Evolutionary conservation across 1,140 invertebrate genomes (phyloP), one percentile per base, ranked within the genome.

Genomic region (Branchinecta lynchi): DNA sequence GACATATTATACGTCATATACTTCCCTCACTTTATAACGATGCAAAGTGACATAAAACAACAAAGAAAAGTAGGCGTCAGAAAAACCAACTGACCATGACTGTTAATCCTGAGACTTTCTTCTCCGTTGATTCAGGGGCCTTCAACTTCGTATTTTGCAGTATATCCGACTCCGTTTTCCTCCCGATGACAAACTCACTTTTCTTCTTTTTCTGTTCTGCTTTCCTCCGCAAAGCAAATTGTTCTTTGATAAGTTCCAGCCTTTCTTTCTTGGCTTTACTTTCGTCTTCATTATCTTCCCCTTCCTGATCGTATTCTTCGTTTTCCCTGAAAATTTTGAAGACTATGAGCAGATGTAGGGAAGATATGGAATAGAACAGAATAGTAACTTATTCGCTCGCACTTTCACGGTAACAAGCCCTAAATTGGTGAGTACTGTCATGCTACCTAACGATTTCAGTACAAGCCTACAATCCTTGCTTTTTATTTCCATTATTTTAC

Each of bases 191-290:
- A 67, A 43, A 68, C 20, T 44, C 68, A 68, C 45, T 68, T 17
- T n/a, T 32, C 43, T 68, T 68, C 20, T 20, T 43, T 15, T 17
- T 44, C 20, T 15, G 3, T 15, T 21, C 66, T 15, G 66, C 20
- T 68, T 68, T 20, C 5, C 10, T 67, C 68, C 86, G 80, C 43
- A 86, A 75, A 51, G 83, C 83, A 71, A 89, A 88, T 76, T 89
- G 85, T 75, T 87, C 81, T 70, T 82, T 77, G 68, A 89, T 89
- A 21, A 87, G 81, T 43, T 80, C 78, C 32, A 77, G 79, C 0
- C 84, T 78, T 73, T 86, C 83, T 70, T 81, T 80, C 73, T 85
- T 86, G 8, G 82, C 82, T 66, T 79, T 79, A 43, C 82, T 76
- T n/a, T 81, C 79, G 45, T 77, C 75, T 7, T 76, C 72, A 43